Percentiles rank a stretch among this genome's conserved stretches.
phyloP scores from a whole-genome alignment of 2,797 vertebrate species.

The Malacoctenus gilli region DNA sequence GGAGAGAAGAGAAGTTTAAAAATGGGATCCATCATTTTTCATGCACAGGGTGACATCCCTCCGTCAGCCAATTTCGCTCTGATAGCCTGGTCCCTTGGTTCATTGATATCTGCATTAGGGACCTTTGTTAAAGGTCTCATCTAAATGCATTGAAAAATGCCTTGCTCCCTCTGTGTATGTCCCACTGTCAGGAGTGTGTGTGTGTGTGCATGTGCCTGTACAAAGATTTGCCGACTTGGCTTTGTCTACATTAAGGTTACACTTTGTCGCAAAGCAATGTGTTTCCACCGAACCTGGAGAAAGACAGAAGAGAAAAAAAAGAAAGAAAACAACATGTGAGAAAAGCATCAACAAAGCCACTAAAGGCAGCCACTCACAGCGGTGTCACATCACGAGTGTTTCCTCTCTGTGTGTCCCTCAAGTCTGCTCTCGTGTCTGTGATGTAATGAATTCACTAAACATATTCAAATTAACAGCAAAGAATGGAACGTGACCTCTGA shows the following conservation, averaged over 20 bases:
- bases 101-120: conserved; percentile 87
- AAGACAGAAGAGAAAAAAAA: too few species aligned
- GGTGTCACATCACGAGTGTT: too few species aligned
- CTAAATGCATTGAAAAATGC: conserved; percentile 88
- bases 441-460: too few species aligned
- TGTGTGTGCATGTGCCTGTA: conserved; percentile 62
- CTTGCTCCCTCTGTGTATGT: conserved; percentile 73
- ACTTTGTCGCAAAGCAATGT: conserved; percentile 66
- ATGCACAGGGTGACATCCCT: conserved; percentile 81
- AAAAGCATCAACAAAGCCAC: too few species aligned
- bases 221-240: conserved; percentile 82
- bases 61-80: conserved; percentile 83
- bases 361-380: too few species aligned
- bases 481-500: conserved; percentile 30
- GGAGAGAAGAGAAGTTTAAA: conserved; percentile 74
- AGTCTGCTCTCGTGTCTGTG: too few species aligned
- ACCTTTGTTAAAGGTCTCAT: conserved; percentile 89
- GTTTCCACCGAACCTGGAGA: conserved; percentile 70
- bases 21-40: conserved; percentile 87
- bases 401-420: too few species aligned
- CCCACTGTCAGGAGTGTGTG: conserved; percentile 67
- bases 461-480: conserved; percentile 37
- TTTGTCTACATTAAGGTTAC: conserved; percentile 82
- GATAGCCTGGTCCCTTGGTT: conserved; percentile 81
- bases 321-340: conserved; percentile 28